Conservation (phyloP, 2,888 invertebrate species). For the Mesorhabditis belari region DNA sequence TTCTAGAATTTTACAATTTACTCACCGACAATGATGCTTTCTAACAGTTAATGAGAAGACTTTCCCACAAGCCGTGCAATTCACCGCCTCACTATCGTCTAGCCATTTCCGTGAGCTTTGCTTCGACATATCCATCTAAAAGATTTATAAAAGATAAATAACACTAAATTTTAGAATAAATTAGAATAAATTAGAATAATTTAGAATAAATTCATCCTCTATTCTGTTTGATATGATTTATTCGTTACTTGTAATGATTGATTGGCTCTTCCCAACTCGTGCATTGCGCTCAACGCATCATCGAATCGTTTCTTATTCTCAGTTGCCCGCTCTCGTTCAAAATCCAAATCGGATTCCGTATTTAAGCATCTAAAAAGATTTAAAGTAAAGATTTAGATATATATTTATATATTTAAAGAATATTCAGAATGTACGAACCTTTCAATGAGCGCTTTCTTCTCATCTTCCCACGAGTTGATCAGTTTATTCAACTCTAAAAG, state of each 20-base stretch:
- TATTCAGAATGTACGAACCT: slow-evolving; percentile 6
- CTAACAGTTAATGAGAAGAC: slow-evolving; percentile 58
- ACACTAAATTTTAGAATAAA: neutral
- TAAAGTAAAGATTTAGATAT: neutral
- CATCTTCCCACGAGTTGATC: slow-evolving; percentile 25
- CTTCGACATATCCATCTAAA: slow-evolving; percentile 60
- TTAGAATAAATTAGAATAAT: too few species aligned
- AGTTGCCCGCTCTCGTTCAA: slow-evolving; percentile 55
- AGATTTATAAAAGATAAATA: neutral
- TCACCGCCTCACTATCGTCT: slow-evolving; percentile 59
- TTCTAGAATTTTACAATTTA: neutral
- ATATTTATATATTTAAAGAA: too few species aligned
- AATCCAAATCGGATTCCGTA: slow-evolving; percentile 59
- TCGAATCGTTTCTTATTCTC: slow-evolving; percentile 60
- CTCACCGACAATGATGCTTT: slow-evolving; percentile 48
- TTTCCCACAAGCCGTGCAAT: slow-evolving; percentile 59
- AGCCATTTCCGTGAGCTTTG: slow-evolving; percentile 60
- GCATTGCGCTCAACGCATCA: slow-evolving; percentile 61
- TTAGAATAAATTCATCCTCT: too few species aligned
- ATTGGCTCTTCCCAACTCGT: slow-evolving; percentile 62
- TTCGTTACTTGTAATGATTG: slow-evolving; percentile 60
- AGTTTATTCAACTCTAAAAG: slow-evolving; percentile 20
- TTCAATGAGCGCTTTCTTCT: slow-evolving; percentile 32
- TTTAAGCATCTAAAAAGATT: slow-evolving; percentile 55
- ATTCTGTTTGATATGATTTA: too few species aligned